phyloP scores from a whole-genome alignment of 2,888 invertebrate species.

The Meghimatium bilineatum region DNA sequence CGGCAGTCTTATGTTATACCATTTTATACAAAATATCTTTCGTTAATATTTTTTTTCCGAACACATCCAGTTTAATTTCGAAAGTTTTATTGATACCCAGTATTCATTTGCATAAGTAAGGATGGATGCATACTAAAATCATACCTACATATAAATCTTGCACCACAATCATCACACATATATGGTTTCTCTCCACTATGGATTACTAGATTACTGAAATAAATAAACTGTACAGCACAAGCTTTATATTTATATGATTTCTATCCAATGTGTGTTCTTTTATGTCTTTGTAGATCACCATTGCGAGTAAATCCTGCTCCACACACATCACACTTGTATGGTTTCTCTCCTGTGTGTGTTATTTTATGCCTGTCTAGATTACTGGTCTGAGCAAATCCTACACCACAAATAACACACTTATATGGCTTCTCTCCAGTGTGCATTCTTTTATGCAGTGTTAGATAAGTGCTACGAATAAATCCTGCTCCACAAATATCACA shows the following conservation, averaged over 20 bases:
- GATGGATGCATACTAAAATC: neutral
- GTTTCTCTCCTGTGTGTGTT: neutral
- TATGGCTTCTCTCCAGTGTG: no score
- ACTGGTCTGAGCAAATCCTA: neutral
- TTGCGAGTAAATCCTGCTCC: neutral
- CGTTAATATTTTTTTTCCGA: no score
- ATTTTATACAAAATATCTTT: no score
- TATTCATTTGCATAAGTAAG: no score
- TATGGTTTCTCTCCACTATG: neutral
- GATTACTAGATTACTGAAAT: neutral
- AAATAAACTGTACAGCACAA: neutral
- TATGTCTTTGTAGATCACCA: neutral
- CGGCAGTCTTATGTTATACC: no score
- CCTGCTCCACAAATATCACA: no score
- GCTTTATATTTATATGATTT: neutral
- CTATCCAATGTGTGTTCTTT: neutral
- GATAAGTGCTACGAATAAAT: no score
- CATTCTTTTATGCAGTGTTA: neutral
- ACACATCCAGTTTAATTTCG: no score
- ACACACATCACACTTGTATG: neutral
- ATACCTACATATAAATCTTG: neutral
- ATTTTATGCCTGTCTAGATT: no score
- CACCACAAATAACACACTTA: no score
- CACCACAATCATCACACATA: neutral
- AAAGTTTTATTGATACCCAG: no score